phyloP scores from a whole-genome alignment of 64 coral and sea anemone species.

The Porites lutea region DNA sequence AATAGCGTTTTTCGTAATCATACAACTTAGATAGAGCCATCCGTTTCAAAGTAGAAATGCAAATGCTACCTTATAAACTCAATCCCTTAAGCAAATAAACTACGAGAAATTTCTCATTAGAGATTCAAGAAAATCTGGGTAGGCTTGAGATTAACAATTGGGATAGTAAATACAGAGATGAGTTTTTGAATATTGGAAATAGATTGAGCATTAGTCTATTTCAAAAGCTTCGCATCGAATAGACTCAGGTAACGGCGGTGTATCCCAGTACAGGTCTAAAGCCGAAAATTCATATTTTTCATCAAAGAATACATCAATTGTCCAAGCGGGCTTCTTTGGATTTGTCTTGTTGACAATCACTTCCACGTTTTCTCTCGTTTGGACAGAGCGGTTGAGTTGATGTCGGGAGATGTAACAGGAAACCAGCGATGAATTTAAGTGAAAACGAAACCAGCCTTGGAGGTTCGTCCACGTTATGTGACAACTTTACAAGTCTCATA shows the following conservation, averaged over 20 bases:
- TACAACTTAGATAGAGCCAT: neutral
- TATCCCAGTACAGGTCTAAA: too few species aligned
- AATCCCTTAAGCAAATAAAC: neutral
- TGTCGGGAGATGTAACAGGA: too few species aligned
- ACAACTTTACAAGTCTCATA: neutral
- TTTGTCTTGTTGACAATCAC: too few species aligned
- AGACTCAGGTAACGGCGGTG: too few species aligned
- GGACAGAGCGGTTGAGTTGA: neutral
- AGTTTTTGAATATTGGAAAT: neutral
- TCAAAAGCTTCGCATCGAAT: neutral
- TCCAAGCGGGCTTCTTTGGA: too few species aligned
- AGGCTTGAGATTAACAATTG: neutral
- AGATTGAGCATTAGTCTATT: neutral
- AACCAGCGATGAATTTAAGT: constrained; percentile 6
- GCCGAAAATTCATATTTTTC: too few species aligned
- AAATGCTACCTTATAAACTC: neutral
- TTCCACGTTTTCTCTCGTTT: neutral
- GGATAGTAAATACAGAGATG: neutral
- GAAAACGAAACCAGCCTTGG: neutral
- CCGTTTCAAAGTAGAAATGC: neutral
- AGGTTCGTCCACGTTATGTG: neutral
- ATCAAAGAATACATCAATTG: too few species aligned
- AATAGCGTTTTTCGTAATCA: neutral
- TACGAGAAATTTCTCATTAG: neutral
- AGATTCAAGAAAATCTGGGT: constrained; percentile 1